A percentile compares a stretch with the other conserved stretches of the same genome.
Evolutionary conservation across 2,797 vertebrate genomes (phyloP).

Genomic region (Crenichthys baileyi): DNA sequence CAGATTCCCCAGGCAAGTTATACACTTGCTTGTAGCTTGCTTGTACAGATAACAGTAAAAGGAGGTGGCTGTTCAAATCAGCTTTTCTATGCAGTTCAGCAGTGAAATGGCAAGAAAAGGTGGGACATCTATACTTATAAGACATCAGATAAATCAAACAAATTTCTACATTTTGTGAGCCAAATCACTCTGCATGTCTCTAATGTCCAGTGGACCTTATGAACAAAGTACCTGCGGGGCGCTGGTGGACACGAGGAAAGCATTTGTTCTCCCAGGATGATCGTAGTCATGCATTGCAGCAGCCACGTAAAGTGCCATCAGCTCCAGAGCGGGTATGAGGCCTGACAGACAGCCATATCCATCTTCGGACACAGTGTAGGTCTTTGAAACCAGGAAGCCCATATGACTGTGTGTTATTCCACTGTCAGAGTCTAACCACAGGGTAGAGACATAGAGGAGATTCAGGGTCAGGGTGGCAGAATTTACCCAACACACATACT

Average conservation of each 20-base stretch:
- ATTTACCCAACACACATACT: slow-evolving; percentile 33
- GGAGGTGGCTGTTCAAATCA: neutral
- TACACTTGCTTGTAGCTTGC: neutral
- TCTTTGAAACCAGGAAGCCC: slow-evolving; percentile 94
- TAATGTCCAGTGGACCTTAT: slow-evolving; percentile 3
- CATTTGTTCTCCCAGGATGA: slow-evolving; percentile 96
- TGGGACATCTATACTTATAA: neutral
- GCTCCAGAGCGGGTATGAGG: slow-evolving; percentile 94
- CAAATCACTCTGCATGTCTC: neutral
- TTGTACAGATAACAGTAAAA: neutral
- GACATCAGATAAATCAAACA: neutral
- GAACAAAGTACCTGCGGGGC: slow-evolving; percentile 83
- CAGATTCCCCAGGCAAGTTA: neutral
- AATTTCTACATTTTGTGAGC: neutral
- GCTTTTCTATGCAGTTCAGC: neutral
- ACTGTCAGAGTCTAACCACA: slow-evolving; percentile 90
- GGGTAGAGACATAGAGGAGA: slow-evolving; percentile 43
- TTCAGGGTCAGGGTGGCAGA: slow-evolving; percentile 32
- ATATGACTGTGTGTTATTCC: slow-evolving; percentile 93
- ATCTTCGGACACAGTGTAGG: slow-evolving; percentile 86
- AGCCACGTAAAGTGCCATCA: slow-evolving; percentile 98
- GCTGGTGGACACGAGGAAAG: slow-evolving; percentile 96
- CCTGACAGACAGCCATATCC: slow-evolving; percentile 93
- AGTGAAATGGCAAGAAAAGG: neutral
- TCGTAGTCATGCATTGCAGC: slow-evolving; percentile 99